Base-by-base conservation (phyloP, 1,140 invertebrate genomes). In the honey bee (Apis mellifera) region DNA sequence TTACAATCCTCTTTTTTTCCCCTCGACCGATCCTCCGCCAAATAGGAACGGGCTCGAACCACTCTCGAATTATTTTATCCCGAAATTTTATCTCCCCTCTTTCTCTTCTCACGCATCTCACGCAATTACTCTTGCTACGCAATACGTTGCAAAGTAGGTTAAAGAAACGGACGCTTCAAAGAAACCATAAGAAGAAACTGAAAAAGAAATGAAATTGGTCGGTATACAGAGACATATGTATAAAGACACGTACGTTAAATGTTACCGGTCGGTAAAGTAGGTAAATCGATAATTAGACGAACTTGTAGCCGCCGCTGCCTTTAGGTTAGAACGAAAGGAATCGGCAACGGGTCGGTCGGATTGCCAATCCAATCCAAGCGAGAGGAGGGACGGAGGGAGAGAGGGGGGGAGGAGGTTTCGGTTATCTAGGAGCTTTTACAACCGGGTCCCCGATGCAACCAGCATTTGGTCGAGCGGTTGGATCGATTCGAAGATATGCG, bases 401-500 rank as follows among this genome's bases (percentile, higher is more conserved):
- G 26, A 1, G 26, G 3, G 4, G 26, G 26, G 1, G 26, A 2
- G 1, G 26, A 2, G 32, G 4, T 42, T 42, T 88, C 68, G 77
- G 88, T 91, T 91, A 93, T 92, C 91, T 94, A 92, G 92, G 90
- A 88, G 87, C 76, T 92, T 94, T 94, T 92, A 94, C 90, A 92
- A 89, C 93, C 90, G 82, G 81, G 32, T 3, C 73, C 90, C 91
- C 92, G 90, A 94, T 93, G 93, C 92, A 90, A 42, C 32, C 32
- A 5, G 84, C 91, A 89, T 93, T 94, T 94, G 32, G 32, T 32
- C 2, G 26, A 93, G 91, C 91, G 91, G 91, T 74, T 5, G 92
- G 91, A 94, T 94, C 93, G 94, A 94, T 94, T 93, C 90, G 90
- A 85, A 93, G 93, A 94, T 94, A 93, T 92, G 93, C 92, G 92